phyloP scores from a whole-genome alignment of 2,888 invertebrate species.

The Drosophila histrio region DNA sequence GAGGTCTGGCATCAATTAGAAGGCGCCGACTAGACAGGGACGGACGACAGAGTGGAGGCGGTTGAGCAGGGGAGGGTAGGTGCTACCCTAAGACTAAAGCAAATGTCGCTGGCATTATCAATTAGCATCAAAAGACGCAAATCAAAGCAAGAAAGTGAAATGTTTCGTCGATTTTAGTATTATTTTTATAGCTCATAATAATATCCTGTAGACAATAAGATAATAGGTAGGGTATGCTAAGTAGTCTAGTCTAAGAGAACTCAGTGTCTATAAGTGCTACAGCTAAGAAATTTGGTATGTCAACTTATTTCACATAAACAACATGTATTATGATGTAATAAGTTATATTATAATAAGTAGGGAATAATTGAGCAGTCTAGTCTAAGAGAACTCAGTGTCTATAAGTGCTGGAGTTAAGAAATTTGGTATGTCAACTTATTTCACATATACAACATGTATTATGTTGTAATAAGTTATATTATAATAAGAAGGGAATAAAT shows the following conservation, averaged over 20 bases:
- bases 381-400: too few relatives aligned
- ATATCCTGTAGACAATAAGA: not conserved
- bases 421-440: too few relatives aligned
- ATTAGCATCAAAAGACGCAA: conserved; percentile 41
- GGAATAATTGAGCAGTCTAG: too few relatives aligned
- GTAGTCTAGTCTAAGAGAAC: too few relatives aligned
- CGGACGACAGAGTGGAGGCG: not conserved
- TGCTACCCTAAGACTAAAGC: not conserved
- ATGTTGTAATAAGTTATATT: too few relatives aligned
- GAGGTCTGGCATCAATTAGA: conserved; percentile 63
- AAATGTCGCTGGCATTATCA: conserved; percentile 39
- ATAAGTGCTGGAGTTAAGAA: too few relatives aligned
- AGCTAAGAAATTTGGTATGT: not conserved
- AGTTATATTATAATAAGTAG: too few relatives aligned
- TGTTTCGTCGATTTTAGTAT: conserved; percentile 13
- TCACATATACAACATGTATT: too few relatives aligned
- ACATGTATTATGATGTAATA: too few relatives aligned
- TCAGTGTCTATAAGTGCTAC: not conserved
- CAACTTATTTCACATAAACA: not conserved
- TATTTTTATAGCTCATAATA: conserved; percentile 12
- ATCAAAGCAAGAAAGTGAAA: conserved; percentile 52
- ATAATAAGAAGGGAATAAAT: too few relatives aligned
- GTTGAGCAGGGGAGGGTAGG: not conserved
- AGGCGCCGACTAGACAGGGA: not conserved
- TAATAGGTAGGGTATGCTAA: not conserved